These are phyloP conservation scores for Hylia prasina DNA, from an alignment of 2,113 vertebrate genomes.

Conservation along the genomic window DNA sequence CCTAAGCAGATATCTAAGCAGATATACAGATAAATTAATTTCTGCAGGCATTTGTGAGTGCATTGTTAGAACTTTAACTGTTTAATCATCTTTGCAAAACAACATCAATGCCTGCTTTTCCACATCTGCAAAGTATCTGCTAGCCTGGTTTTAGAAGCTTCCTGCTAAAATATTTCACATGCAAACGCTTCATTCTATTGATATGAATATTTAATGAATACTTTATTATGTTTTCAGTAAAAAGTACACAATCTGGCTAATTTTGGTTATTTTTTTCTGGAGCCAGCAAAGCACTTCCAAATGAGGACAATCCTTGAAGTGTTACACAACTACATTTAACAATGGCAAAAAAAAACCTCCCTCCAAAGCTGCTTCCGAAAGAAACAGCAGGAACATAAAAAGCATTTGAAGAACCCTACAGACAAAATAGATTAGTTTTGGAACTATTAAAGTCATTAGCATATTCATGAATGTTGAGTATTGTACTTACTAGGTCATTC, in stretches of 20 bases:
- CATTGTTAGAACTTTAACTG: background rate
- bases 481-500: conserved; percentile 88
- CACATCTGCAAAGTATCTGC: background rate
- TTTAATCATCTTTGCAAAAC: background rate
- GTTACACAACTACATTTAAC: background rate
- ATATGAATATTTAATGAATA: background rate
- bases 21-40: background rate
- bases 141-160: background rate
- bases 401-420: background rate
- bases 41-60: background rate
- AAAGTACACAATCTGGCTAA: background rate
- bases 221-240: background rate
- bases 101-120: background rate
- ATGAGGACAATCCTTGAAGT: background rate
- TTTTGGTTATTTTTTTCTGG: background rate
- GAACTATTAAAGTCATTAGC: background rate
- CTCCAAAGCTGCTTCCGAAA: background rate
- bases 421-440: background rate
- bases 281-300: background rate
- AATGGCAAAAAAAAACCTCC: background rate
- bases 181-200: background rate
- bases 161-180: background rate
- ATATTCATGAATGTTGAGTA: background rate
- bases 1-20: background rate
- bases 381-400: background rate